Percentiles rank a stretch among this genome's conserved stretches.
phyloP scores from a whole-genome alignment of 1,140 invertebrate species.

The Nephila pilipes region DNA sequence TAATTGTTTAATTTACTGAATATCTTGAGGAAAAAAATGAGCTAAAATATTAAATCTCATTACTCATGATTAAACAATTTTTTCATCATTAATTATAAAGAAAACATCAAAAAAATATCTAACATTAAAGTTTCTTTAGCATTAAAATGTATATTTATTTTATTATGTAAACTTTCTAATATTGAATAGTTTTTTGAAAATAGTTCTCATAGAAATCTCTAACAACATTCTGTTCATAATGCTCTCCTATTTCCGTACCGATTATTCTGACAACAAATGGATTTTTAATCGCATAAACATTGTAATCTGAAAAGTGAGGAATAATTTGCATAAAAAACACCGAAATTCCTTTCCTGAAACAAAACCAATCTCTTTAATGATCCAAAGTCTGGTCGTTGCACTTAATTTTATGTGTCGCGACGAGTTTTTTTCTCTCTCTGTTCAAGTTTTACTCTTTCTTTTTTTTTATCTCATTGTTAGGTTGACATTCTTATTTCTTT shows the following conservation, averaged over 20 bases:
- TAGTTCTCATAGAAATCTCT: too few species aligned
- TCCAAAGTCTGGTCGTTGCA: not conserved
- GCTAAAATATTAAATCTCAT: too few species aligned
- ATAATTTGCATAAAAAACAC: not conserved
- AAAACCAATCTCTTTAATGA: conserved; percentile 7
- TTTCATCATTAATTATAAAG: too few species aligned
- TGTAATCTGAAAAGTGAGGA: not conserved
- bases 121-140: too few species aligned
- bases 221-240: too few species aligned
- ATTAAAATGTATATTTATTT: too few species aligned
- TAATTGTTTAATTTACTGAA: too few species aligned
- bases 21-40: too few species aligned
- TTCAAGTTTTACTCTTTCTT: not conserved
- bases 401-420: not conserved
- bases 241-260: not conserved
- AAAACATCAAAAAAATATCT: too few species aligned
- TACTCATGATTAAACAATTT: too few species aligned
- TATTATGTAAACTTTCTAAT: too few species aligned
- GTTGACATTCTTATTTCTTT: not conserved
- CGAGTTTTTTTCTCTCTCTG: not conserved
- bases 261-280: not conserved
- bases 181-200: too few species aligned
- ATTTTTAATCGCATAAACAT: not conserved
- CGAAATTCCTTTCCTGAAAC: not conserved
- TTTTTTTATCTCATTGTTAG: not conserved